phyloP scores from a whole-genome alignment of 1,140 invertebrate species.

The Bombus haemorrhoidalis region DNA sequence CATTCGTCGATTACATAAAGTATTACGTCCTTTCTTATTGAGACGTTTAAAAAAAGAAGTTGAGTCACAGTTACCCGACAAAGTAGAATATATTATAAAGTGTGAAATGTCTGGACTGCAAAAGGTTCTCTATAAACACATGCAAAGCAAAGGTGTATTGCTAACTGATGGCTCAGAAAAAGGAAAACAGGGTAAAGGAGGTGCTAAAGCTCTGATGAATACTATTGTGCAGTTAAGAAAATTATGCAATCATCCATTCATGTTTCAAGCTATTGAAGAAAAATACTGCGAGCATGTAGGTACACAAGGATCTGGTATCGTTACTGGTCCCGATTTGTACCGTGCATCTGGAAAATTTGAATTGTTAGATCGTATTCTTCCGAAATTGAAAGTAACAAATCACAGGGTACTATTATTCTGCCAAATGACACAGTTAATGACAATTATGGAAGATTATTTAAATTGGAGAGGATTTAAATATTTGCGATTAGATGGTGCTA shows the following conservation, averaged over 20 bases:
- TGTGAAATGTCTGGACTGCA: conserved; percentile 99
- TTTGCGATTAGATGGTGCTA: conserved; percentile 95
- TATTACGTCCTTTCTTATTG: conserved; percentile 97
- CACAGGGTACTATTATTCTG: conserved; percentile 98
- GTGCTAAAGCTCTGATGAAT: conserved; percentile 99
- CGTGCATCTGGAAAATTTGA: conserved; percentile 99
- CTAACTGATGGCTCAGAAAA: conserved; percentile 97
- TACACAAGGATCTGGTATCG: conserved; percentile 85
- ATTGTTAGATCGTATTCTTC: conserved; percentile 98
- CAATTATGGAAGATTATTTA: conserved; percentile 99
- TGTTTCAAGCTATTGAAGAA: conserved; percentile 99
- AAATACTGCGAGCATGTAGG: conserved; percentile 96
- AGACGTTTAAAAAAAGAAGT: conserved; percentile 99
- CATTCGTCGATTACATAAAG: conserved; percentile 99
- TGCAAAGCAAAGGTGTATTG: conserved; percentile 97
- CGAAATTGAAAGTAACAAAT: conserved; percentile 95
- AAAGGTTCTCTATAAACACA: conserved; percentile 95
- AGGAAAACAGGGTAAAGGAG: conserved; percentile 96
- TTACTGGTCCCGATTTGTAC: conserved; percentile 94
- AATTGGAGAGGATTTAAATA: conserved; percentile 92
- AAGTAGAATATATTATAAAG: conserved; percentile 99
- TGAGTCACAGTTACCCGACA: conserved; percentile 98
- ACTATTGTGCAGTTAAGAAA: conserved; percentile 99
- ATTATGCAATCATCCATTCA: conserved; percentile 99
- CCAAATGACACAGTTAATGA: conserved; percentile 99